Conservation (phyloP, 2,888 invertebrate genomes). For the Acrobasis consociella region DNA sequence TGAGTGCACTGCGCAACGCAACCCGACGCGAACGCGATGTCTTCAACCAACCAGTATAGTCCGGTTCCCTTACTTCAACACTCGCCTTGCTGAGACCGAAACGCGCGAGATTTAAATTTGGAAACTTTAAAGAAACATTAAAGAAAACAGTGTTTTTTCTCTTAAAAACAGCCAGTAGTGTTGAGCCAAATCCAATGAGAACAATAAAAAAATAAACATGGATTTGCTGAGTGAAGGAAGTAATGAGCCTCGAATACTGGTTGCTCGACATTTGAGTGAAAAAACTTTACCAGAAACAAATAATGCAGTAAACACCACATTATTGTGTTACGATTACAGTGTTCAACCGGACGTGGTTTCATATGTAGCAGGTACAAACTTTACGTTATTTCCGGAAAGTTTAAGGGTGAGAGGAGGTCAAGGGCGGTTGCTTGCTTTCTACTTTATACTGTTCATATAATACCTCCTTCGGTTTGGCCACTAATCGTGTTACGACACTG, state of each 20-base stretch:
- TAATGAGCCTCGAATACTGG: constrained; percentile 49
- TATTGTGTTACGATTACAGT: constrained; percentile 65
- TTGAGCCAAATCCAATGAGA: constrained; percentile 8
- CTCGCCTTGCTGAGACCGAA: constrained; percentile 36
- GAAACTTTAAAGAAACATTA: not conserved
- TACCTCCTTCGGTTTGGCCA: constrained; percentile 1
- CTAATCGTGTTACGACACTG: constrained; percentile 7
- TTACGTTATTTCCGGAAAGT: constrained; percentile 30
- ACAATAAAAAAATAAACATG: constrained; percentile 43
- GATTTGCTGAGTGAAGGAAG: constrained; percentile 61
- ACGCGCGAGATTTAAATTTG: constrained; percentile 41
- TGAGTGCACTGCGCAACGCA: constrained; percentile 76
- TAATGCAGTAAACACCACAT: constrained; percentile 64
- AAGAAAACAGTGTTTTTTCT: not conserved
- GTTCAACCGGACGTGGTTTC: constrained; percentile 65
- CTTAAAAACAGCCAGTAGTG: constrained; percentile 2
- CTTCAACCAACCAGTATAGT: constrained; percentile 45
- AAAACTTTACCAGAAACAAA: constrained; percentile 50
- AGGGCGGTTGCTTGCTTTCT: constrained; percentile 31
- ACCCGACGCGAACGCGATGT: constrained; percentile 39
- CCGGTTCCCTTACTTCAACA: constrained; percentile 43
- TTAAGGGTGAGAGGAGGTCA: constrained; percentile 26
- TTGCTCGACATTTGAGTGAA: constrained; percentile 63
- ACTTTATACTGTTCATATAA: constrained; percentile 7
- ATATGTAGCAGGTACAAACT: constrained; percentile 63